phyloP scores from a whole-genome alignment of 2,113 vertebrate species.

The Mustelus asterias region DNA sequence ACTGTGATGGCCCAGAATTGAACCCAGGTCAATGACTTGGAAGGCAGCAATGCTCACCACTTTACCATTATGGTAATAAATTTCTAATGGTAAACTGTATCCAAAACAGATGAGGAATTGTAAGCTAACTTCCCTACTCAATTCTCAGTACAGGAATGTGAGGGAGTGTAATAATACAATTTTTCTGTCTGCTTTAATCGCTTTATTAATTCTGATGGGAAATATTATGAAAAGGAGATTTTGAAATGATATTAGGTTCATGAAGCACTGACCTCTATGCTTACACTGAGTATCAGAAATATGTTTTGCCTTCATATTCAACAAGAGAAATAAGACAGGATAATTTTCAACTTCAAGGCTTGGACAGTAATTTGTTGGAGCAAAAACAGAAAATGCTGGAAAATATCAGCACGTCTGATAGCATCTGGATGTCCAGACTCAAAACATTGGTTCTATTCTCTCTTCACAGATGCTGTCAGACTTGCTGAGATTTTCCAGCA shows the following conservation, averaged over 20 bases:
- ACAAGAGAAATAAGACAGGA: not conserved
- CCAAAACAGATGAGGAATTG: not conserved
- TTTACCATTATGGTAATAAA: not conserved
- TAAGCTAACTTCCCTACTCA: not conserved
- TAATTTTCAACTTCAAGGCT: not conserved
- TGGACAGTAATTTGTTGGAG: not conserved
- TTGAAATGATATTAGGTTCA: not conserved
- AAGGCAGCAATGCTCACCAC: too few relatives aligned
- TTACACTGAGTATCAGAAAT: not conserved
- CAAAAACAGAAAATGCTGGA: too few relatives aligned
- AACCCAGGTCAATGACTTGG: too few relatives aligned
- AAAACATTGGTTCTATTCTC: too few relatives aligned
- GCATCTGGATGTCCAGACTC: too few relatives aligned
- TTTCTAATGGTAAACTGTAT: not conserved
- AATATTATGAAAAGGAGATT: not conserved
- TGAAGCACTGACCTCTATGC: not conserved
- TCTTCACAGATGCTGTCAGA: too few relatives aligned
- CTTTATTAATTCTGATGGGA: not conserved
- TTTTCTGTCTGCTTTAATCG: not conserved
- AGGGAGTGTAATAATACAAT: not conserved
- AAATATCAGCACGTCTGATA: too few relatives aligned
- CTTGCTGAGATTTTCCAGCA: too few relatives aligned
- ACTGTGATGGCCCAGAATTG: too few relatives aligned
- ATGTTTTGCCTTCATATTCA: not conserved
- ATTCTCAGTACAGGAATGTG: not conserved